These are phyloP conservation scores for Ardeotis arabs DNA, from an alignment of 2,113 vertebrate species.

Conservation along the genomic window DNA sequence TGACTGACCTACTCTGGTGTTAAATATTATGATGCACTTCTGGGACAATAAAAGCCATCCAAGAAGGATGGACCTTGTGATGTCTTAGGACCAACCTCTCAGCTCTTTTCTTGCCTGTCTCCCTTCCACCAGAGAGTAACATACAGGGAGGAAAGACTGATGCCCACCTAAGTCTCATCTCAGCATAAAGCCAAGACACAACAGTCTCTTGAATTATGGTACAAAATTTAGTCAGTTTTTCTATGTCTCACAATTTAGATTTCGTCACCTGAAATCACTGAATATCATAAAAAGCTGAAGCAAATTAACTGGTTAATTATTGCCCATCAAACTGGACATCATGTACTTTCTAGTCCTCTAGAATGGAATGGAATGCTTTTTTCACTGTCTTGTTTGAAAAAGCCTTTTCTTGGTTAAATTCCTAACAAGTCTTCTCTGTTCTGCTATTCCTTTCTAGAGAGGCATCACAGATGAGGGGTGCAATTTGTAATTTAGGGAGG, in stretches of 20 bases:
- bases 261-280: fast-evolving
- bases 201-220: neutral
- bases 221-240: neutral
- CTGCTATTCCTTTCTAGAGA: neutral
- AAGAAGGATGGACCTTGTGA: neutral
- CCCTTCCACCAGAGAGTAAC: neutral
- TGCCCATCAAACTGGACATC: neutral
- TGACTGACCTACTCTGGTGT: neutral
- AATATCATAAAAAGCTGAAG: neutral
- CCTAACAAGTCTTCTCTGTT: neutral
- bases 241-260: neutral
- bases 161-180: neutral
- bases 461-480: neutral
- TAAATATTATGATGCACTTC: neutral
- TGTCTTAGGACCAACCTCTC: neutral
- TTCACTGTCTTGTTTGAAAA: neutral
- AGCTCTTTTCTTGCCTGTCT: neutral
- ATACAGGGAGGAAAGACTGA: neutral
- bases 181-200: neutral
- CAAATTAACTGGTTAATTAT: neutral
- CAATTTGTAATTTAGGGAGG: neutral
- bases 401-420: neutral
- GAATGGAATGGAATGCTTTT: neutral
- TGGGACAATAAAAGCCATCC: neutral
- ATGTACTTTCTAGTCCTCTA: neutral